Base-by-base conservation (phyloP, 1,140 invertebrate genomes). In the Drosophila sucinea region DNA sequence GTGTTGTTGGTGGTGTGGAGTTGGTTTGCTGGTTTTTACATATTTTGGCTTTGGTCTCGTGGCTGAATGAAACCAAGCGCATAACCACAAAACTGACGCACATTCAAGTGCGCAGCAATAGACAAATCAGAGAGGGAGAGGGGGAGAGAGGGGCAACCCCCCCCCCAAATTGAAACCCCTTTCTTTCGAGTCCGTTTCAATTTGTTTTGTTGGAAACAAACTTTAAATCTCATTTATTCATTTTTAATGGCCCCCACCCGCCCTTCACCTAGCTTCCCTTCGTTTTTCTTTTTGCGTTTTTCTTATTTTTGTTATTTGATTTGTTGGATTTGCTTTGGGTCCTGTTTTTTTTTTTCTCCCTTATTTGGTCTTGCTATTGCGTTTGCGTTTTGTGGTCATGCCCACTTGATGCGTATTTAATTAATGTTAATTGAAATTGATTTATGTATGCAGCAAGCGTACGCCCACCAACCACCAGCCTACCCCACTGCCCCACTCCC, bases 351-450 rank as follows among this genome's bases (percentile, higher is more conserved):
- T 32, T 40, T 8, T 51, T 29, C 40, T 7, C 4, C 4, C 38
- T 41, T 29, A 38, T 38, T 47, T 33, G 17, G 27, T 7, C 35
- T 56, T 33, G 72, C 27, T 29, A 27, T 51, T 25, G 44, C 44
- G 23, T 23, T 40, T 56, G 70, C 41, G 70, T 70, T 69, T 72
- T 87, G 83, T 87, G 84, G 84, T 87, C 85, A 90, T 81, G 85
- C 80, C 85, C 85, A 89, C 85, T 89, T 89, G 75, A 89, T 89
- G 84, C 85, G 85, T 89, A 89, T 89, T 89, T 89, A 89, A 90
- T 89, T 89, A 89, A 89, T 78, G 84, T 85, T 89, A 89, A 90
- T 89, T 89, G 85, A 84, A 90, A 90, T 90, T 90, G 85, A 90
- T 89, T 89, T 90, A 89, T 90, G 77, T 84, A 89, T 90, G 84